These are phyloP conservation scores for Alcedo quadribrachys DNA, from an alignment of 2,797 vertebrate species.

Conservation along the genomic window DNA sequence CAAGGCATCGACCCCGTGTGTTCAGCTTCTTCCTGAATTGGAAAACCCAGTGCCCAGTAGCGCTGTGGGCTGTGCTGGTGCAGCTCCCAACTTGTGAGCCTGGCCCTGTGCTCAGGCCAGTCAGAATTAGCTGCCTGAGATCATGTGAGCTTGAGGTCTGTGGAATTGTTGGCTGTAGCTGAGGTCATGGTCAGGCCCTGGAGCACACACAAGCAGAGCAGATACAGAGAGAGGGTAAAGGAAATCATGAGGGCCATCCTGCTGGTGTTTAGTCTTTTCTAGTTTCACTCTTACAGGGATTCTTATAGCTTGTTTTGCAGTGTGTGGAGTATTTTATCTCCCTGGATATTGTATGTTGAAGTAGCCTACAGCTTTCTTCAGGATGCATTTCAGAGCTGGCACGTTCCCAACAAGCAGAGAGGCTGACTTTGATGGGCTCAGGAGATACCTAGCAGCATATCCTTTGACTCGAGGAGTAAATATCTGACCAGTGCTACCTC, in stretches of 20 bases:
- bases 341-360: not conserved
- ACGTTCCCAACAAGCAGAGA: not conserved
- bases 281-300: not conserved
- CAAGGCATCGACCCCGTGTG: not conserved
- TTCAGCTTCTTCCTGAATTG: slow-evolving; percentile 23
- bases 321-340: not conserved
- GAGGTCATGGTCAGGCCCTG: slow-evolving; percentile 30
- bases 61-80: not conserved
- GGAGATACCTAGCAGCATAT: slow-evolving; percentile 6
- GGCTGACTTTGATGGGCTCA: not conserved
- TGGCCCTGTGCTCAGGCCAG: not conserved
- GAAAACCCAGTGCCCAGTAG: not conserved
- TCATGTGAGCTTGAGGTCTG: not conserved
- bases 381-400: not conserved
- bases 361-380: not conserved
- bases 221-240: not conserved
- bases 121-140: slow-evolving; percentile 17
- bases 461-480: slow-evolving; percentile 16
- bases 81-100: not conserved
- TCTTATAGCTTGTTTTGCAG: not conserved
- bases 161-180: not conserved
- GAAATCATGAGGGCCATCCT: not conserved
- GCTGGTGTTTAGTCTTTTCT: not conserved
- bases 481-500: not conserved
- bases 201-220: not conserved